Percentiles rank a stretch among this genome's conserved stretches.
Evolutionary conservation across 2,888 invertebrate genomes (phyloP).

Genomic region (Ypsolopha scabrella): DNA sequence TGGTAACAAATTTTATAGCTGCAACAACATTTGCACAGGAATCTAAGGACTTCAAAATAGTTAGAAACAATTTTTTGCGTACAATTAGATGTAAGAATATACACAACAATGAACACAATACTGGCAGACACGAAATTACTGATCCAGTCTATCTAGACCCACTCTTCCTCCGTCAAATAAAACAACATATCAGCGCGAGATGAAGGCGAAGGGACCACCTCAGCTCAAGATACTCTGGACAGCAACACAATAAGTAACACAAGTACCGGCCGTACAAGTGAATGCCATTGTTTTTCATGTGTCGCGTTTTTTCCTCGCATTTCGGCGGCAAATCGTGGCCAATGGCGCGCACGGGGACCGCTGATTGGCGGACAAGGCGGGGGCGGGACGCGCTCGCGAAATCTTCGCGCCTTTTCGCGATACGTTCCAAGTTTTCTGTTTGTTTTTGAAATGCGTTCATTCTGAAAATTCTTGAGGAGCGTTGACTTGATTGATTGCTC

Average conservation of each 20-base stretch:
- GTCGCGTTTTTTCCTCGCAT: constrained; percentile 36
- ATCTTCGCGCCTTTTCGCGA: constrained; percentile 40
- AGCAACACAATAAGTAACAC: constrained; percentile 28
- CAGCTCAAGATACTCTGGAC: constrained; percentile 19
- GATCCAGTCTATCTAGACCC: background rate
- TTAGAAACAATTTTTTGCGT: background rate
- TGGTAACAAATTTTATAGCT: too few relatives aligned
- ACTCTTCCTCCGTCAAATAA: background rate
- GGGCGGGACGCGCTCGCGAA: constrained; percentile 30
- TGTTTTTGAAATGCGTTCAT: constrained; percentile 32
- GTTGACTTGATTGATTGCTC: constrained; percentile 5
- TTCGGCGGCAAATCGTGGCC: constrained; percentile 31
- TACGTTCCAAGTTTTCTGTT: constrained; percentile 21
- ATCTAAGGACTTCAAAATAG: background rate
- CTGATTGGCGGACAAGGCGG: constrained; percentile 38
- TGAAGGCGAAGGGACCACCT: background rate
- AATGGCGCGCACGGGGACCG: constrained; percentile 30
- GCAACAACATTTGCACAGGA: too few relatives aligned
- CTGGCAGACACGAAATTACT: background rate
- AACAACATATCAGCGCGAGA: background rate
- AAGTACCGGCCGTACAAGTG: constrained; percentile 34
- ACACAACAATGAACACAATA: background rate
- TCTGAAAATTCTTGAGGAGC: constrained; percentile 25
- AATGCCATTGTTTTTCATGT: constrained; percentile 60
- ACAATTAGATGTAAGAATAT: background rate